Percentiles rank a stretch among this genome's conserved stretches.
Evolutionary conservation across 2,888 invertebrate species (phyloP).

Genomic region (Diabrotica balteata): DNA sequence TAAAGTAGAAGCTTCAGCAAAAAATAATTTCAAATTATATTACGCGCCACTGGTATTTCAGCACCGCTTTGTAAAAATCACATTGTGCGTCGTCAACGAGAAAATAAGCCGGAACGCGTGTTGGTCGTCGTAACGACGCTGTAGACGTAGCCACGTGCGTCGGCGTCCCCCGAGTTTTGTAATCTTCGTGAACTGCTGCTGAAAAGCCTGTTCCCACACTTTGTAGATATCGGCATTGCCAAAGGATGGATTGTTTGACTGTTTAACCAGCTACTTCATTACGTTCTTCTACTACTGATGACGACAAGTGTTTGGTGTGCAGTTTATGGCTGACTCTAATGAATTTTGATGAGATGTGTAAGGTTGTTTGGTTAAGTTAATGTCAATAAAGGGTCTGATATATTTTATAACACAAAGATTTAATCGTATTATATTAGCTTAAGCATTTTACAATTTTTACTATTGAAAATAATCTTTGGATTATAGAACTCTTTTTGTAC

Average conservation of each 20-base stretch:
- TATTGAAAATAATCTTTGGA: no score
- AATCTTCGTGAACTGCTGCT: slow-evolving; percentile 55
- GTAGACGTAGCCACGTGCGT: slow-evolving; percentile 42
- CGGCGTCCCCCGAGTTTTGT: slow-evolving; percentile 49
- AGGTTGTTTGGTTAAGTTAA: slow-evolving; percentile 12
- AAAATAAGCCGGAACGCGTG: slow-evolving; percentile 26
- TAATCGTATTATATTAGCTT: no score
- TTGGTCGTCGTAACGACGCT: slow-evolving; percentile 23
- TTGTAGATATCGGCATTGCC: slow-evolving; percentile 25
- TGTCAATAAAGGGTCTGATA: no score
- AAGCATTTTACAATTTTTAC: no score
- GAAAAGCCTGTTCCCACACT: slow-evolving; percentile 54
- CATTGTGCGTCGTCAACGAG: slow-evolving; percentile 18
- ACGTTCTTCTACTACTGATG: slow-evolving; percentile 4
- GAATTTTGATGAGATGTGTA: slow-evolving; percentile 6
- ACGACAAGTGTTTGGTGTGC: slow-evolving; percentile 6
- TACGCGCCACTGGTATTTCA: slow-evolving; percentile 2
- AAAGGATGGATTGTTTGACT: slow-evolving; percentile 22
- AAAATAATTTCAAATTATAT: no score
- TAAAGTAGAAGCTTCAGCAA: no score
- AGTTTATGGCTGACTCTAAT: slow-evolving; percentile 1
- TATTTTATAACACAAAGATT: no score
- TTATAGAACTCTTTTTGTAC: no score
- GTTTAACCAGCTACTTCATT: slow-evolving; percentile 30
- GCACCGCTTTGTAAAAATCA: slow-evolving; percentile 8